Conservation (phyloP, 2,888 invertebrate species). For the Candidula unifasciata region DNA sequence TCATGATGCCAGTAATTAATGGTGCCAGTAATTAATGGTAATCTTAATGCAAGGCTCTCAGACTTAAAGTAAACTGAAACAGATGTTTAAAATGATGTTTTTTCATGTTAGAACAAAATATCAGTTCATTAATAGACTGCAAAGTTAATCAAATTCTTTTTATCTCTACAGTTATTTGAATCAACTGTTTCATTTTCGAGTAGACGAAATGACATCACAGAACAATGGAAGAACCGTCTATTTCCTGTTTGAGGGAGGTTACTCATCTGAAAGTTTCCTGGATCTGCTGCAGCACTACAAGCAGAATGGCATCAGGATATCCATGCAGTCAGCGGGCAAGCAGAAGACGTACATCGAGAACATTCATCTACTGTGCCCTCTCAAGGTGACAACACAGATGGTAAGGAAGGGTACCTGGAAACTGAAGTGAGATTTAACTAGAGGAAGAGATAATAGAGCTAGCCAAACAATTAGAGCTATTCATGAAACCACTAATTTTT, state of each 20-base stretch:
- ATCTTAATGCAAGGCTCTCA: too few relatives aligned
- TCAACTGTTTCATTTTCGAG: conserved; percentile 24
- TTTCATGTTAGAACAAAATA: too few relatives aligned
- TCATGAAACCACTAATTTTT: too few relatives aligned
- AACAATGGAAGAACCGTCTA: not conserved
- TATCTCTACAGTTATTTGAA: conserved; percentile 21
- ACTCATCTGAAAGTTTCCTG: conserved; percentile 20
- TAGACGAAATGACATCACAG: conserved; percentile 2
- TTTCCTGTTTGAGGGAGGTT: conserved; percentile 28
- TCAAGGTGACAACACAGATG: not conserved
- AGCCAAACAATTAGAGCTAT: too few relatives aligned
- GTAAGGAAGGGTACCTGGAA: not conserved
- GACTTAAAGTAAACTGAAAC: too few relatives aligned
- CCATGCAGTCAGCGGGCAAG: not conserved
- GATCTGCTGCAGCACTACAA: conserved; percentile 35
- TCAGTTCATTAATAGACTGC: too few relatives aligned
- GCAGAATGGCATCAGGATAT: conserved; percentile 9
- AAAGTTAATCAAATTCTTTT: not conserved
- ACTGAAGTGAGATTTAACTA: not conserved
- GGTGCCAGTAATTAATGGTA: too few relatives aligned
- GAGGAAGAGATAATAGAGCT: not conserved
- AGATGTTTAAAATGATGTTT: too few relatives aligned
- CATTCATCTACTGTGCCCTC: conserved; percentile 12
- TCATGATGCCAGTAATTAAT: too few relatives aligned
- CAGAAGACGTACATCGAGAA: conserved; percentile 23